A percentile compares a stretch with the other conserved stretches of the same genome.
Conservation (phyloP, 2,797 vertebrate species). For the Botia almorhae region DNA sequence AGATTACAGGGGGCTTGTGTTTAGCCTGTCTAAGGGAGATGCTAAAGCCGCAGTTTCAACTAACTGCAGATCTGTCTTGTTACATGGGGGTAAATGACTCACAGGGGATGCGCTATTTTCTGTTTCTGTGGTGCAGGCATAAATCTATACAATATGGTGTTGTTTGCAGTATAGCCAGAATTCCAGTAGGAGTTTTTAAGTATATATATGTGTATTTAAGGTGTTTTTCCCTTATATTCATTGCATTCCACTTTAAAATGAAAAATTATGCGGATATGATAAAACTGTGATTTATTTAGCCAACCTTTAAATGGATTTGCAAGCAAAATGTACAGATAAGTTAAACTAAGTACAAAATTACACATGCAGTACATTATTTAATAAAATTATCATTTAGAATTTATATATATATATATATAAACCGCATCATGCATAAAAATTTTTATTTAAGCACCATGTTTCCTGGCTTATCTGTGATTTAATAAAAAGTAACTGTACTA, state of each 20-base stretch:
- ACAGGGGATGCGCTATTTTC: neutral
- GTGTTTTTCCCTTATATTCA: neutral
- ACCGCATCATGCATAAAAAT: neutral
- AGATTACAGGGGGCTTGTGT: conserved; percentile 83
- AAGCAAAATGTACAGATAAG: conserved; percentile 1
- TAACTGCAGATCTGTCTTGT: conserved; percentile 83
- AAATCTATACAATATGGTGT: neutral
- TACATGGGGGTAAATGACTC: conserved; percentile 84
- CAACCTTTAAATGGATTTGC: neutral
- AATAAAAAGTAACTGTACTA: neutral
- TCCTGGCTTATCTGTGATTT: neutral
- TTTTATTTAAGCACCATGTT: too few relatives aligned
- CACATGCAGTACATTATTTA: neutral
- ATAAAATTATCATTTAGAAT: neutral
- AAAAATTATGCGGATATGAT: neutral
- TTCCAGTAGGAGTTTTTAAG: neutral
- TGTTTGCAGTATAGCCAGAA: conserved; percentile 9
- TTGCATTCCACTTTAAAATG: conserved; percentile 1
- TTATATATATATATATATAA: neutral
- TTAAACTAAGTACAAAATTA: conserved; percentile 13
- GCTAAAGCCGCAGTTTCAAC: conserved; percentile 87
- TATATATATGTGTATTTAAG: neutral
- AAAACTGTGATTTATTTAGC: conserved; percentile 32
- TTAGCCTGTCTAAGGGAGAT: conserved; percentile 84
- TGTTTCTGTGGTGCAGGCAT: neutral